phyloP scores from a whole-genome alignment of 2,797 vertebrate genomes.

The Lepidocolaptes lacrymiger region DNA sequence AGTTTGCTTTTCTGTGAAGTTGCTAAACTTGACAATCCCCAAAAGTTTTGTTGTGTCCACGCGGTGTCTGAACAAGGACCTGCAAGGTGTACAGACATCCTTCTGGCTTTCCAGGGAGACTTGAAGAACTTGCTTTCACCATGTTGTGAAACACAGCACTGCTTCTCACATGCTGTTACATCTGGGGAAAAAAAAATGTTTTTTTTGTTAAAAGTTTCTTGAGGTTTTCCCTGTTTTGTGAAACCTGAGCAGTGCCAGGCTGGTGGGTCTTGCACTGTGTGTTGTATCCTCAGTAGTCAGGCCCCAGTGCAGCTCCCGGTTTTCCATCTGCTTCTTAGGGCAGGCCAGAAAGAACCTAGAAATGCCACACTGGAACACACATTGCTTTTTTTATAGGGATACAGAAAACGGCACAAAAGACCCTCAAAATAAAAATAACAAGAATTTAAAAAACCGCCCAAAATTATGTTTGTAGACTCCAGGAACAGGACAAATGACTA shows the following conservation, averaged over 20 bases:
- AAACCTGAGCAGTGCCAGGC: neutral
- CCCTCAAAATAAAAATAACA: neutral
- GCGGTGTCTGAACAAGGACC: accelerated
- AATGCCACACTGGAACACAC: neutral
- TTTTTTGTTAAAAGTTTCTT: neutral
- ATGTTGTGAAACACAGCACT: neutral
- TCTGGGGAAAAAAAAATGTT: neutral
- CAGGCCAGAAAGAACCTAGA: neutral
- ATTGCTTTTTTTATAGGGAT: neutral
- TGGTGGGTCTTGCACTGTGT: neutral
- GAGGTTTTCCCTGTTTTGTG: neutral
- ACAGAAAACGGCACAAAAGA: neutral
- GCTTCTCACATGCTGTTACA: neutral
- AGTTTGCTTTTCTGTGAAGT: neutral
- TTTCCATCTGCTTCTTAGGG: neutral
- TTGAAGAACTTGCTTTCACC: neutral
- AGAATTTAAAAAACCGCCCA: accelerated
- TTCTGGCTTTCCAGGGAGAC: neutral
- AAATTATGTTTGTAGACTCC: neutral
- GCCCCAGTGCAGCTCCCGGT: neutral
- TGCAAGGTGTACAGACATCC: neutral
- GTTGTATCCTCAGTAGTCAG: neutral
- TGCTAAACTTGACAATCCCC: neutral
- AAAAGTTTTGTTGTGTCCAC: accelerated
- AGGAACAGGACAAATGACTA: neutral